Conservation (phyloP, 2,113 vertebrate genomes). For the Mustelus asterias region DNA sequence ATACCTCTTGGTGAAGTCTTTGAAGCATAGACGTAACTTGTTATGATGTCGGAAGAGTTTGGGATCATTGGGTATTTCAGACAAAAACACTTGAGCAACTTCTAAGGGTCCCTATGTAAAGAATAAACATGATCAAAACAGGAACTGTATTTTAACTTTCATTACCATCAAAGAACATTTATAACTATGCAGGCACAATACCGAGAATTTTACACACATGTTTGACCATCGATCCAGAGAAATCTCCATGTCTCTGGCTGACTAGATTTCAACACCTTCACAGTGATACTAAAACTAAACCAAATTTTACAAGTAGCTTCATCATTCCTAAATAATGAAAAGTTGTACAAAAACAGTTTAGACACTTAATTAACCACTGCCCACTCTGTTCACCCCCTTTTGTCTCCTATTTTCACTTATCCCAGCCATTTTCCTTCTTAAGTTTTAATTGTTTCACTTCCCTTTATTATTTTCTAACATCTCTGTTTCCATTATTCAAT, state of each 20-base stretch:
- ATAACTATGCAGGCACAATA: not conserved
- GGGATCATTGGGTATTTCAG: slow-evolving; percentile 92
- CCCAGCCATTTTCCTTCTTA: not conserved
- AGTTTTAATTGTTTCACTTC: not conserved
- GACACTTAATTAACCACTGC: not conserved
- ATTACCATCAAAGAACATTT: not conserved
- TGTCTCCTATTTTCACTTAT: not conserved
- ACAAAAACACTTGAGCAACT: slow-evolving; percentile 96
- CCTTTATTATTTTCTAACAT: not conserved
- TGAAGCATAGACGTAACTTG: slow-evolving; percentile 94
- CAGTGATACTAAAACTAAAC: not conserved
- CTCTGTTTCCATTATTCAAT: not conserved
- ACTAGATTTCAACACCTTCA: not conserved
- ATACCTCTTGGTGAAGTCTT: slow-evolving; percentile 98
- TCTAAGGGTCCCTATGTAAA: slow-evolving; percentile 83
- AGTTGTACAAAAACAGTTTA: not conserved
- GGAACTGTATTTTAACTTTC: not conserved
- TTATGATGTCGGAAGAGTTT: slow-evolving; percentile 98
- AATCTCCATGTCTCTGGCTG: not conserved
- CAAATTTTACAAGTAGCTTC: not conserved
- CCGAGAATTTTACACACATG: not conserved
- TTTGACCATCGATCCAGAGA: not conserved
- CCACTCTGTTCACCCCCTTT: not conserved
- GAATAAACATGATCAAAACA: slow-evolving; percentile 7
- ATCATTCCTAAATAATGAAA: not conserved